These are phyloP conservation scores for Lasaia peninsularis DNA, from an alignment of 1,140 invertebrate genomes.

Conservation along the genomic window DNA sequence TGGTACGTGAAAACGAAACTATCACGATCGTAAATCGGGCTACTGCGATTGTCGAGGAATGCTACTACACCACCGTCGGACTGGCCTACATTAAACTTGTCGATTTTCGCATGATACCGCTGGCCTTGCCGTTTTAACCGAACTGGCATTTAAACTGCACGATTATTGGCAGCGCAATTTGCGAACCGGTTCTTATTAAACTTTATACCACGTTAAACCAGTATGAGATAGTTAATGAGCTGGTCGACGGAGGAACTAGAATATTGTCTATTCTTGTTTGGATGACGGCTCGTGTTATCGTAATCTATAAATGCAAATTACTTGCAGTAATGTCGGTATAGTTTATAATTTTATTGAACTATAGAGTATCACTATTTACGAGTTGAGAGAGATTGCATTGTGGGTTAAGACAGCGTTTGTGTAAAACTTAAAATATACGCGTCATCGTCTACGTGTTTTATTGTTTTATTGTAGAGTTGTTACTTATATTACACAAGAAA, in stretches of 20 bases:
- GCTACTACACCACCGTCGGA: constrained; percentile 48
- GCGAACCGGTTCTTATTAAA: constrained; percentile 51
- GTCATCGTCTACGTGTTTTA: too few relatives aligned
- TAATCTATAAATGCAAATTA: neutral
- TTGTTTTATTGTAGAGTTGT: too few relatives aligned
- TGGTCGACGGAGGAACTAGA: neutral
- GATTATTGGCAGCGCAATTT: constrained; percentile 57
- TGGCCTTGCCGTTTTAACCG: constrained; percentile 66
- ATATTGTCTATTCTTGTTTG: neutral
- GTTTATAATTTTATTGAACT: too few relatives aligned
- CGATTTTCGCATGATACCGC: constrained; percentile 69
- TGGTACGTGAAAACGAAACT: constrained; percentile 70
- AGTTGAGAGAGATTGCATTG: too few relatives aligned
- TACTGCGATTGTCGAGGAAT: constrained; percentile 67
- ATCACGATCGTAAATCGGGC: constrained; percentile 65
- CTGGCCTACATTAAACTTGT: constrained; percentile 69
- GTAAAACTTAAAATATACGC: too few relatives aligned
- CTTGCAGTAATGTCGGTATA: neutral
- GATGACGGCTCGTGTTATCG: neutral
- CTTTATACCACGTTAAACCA: constrained; percentile 25
- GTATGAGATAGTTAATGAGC: constrained; percentile 41
- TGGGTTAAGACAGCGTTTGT: too few relatives aligned
- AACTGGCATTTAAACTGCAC: constrained; percentile 71
- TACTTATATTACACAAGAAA: too few relatives aligned
- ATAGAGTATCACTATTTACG: too few relatives aligned